A percentile compares a stretch with the other conserved stretches of the same genome.
phyloP scores from a whole-genome alignment of 2,797 vertebrate genomes.

The Leucoraja ocellata region DNA sequence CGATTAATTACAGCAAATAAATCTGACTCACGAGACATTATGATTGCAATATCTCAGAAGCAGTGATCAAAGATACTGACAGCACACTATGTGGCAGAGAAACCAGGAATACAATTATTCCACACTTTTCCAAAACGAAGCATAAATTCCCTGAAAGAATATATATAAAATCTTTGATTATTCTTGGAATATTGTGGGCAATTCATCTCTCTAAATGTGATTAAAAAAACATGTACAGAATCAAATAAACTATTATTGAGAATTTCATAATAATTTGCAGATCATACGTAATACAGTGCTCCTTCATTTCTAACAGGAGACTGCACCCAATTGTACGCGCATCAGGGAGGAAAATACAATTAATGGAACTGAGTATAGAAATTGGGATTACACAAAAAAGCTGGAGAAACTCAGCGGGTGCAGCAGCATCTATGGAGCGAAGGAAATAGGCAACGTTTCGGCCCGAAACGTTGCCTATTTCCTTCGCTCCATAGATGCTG shows the following conservation, averaged over 20 bases:
- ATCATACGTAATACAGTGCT: background rate
- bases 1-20: constrained; percentile 2
- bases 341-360: background rate
- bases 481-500: too few species aligned
- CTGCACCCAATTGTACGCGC: background rate
- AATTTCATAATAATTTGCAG: constrained; percentile 3
- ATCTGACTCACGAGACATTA: background rate
- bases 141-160: background rate
- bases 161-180: background rate
- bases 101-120: background rate
- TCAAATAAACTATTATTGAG: background rate
- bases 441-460: too few species aligned
- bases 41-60: background rate
- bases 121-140: background rate
- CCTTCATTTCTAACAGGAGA: background rate
- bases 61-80: constrained; percentile 13
- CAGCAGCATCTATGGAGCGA: too few species aligned
- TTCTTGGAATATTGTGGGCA: background rate
- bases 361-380: too few species aligned
- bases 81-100: background rate
- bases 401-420: too few species aligned
- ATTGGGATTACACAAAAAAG: too few species aligned
- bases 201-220: background rate
- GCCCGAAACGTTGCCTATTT: too few species aligned
- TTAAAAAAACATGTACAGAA: background rate